A percentile compares a stretch with the other conserved stretches of the same genome.
phyloP scores from a whole-genome alignment of 2,113 vertebrate species.

The Geococcyx californianus region DNA sequence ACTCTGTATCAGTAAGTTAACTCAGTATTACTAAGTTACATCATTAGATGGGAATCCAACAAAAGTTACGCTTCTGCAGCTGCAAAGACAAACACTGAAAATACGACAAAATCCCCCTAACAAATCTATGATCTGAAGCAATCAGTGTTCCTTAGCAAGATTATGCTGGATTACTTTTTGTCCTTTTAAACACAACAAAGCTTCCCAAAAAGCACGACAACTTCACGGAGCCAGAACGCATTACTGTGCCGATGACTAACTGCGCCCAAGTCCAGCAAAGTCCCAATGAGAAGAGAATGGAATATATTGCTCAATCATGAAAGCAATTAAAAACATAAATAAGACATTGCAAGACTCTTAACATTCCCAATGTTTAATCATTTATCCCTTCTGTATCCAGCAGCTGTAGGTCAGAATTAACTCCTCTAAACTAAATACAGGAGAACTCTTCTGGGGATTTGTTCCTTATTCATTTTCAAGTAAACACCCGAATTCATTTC shows the following conservation, averaged over 20 bases:
- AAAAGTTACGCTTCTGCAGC: background rate
- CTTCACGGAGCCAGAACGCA: background rate
- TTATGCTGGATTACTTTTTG: conserved; percentile 47
- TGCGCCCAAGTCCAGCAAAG: background rate
- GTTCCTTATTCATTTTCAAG: conserved; percentile 69
- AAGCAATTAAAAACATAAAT: conserved; percentile 67
- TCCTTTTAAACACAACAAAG: conserved; percentile 56
- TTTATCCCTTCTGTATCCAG: conserved; percentile 42
- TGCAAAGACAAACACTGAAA: conserved; percentile 3
- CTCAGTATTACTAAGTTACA: background rate
- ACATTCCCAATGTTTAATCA: conserved; percentile 40
- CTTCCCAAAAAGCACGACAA: background rate
- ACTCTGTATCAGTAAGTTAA: background rate
- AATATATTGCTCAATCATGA: conserved; percentile 55
- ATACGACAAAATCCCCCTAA: background rate
- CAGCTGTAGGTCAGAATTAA: conserved; percentile 65
- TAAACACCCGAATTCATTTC: conserved; percentile 74
- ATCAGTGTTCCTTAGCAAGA: conserved; percentile 43
- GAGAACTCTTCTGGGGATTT: conserved; percentile 68
- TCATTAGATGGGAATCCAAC: background rate
- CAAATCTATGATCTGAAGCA: conserved; percentile 44
- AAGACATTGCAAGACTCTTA: background rate
- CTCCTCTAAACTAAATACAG: conserved; percentile 52
- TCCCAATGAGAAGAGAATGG: conserved; percentile 40
- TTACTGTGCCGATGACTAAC: background rate